These are phyloP conservation scores for Gorsachius goisagi DNA, from an alignment of 2,113 vertebrate species.

Conservation along the genomic window DNA sequence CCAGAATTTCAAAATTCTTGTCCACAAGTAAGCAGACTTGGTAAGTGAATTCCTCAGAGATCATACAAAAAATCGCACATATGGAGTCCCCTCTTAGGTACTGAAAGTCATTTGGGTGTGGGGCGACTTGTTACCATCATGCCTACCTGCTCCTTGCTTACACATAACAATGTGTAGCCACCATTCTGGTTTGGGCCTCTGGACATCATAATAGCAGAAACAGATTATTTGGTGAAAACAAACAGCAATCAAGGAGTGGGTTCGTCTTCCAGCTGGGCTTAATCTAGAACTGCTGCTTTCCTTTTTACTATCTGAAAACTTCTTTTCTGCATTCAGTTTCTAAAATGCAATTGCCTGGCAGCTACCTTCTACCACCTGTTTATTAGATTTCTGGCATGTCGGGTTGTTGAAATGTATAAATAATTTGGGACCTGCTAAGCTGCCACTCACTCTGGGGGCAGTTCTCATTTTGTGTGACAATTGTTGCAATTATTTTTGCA, in stretches of 20 bases:
- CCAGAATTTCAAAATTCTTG: background rate
- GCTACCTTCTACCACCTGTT: background rate
- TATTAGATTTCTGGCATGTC: constrained; percentile 2
- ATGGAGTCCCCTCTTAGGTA: background rate
- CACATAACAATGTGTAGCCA: background rate
- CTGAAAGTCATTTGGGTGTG: background rate
- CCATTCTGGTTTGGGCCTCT: background rate
- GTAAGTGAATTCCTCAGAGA: background rate
- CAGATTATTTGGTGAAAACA: background rate
- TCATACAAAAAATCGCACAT: background rate
- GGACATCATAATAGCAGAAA: background rate
- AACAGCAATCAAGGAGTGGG: background rate
- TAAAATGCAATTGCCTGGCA: background rate
- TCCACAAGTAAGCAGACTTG: background rate
- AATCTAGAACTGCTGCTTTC: background rate
- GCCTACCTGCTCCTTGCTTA: background rate
- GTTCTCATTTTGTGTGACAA: background rate
- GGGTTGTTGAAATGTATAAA: constrained; percentile 8
- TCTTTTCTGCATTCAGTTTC: constrained; percentile 14
- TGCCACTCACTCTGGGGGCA: background rate
- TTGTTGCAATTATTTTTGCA: background rate
- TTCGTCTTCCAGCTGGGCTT: background rate
- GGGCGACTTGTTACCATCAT: background rate
- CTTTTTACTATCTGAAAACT: background rate
- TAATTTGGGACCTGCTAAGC: background rate